Percentiles rank a stretch among this genome's conserved stretches.
phyloP scores from a whole-genome alignment of 2,888 invertebrate genomes.

The Patella depressa region DNA sequence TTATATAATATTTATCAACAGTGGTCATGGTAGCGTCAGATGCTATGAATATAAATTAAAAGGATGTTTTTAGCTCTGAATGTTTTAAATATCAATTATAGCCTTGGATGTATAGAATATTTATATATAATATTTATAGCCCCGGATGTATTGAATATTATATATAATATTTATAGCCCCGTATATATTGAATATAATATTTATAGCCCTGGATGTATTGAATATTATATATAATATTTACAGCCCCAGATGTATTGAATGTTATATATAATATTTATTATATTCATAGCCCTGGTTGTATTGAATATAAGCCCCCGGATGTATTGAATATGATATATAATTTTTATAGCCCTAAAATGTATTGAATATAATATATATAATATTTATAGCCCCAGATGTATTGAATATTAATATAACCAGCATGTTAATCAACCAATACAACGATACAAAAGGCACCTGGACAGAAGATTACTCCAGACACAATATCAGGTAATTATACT shows the following conservation, averaged over 20 bases:
- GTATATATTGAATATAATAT: conserved; percentile 8
- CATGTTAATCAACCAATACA: conserved; percentile 86
- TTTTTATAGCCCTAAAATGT: neutral
- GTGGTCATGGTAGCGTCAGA: too few species aligned
- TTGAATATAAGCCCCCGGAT: neutral
- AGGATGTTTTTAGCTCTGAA: too few species aligned
- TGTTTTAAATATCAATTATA: too few species aligned
- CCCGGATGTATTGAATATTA: neutral
- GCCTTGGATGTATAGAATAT: too few species aligned
- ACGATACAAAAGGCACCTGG: conserved; percentile 84
- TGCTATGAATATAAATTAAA: too few species aligned
- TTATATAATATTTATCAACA: too few species aligned
- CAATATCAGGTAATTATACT: neutral
- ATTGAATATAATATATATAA: conserved; percentile 42
- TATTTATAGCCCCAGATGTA: conserved; percentile 76
- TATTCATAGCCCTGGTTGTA: neutral
- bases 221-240: conserved; percentile 76
- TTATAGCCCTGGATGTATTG: conserved; percentile 79
- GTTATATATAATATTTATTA: neutral
- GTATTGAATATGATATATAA: too few species aligned
- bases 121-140: neutral
- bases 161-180: neutral
- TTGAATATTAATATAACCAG: conserved; percentile 91
- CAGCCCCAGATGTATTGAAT: neutral
- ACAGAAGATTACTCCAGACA: conserved; percentile 74